Conservation (phyloP, 2,797 vertebrate genomes). For the Poeciliopsis infans region DNA sequence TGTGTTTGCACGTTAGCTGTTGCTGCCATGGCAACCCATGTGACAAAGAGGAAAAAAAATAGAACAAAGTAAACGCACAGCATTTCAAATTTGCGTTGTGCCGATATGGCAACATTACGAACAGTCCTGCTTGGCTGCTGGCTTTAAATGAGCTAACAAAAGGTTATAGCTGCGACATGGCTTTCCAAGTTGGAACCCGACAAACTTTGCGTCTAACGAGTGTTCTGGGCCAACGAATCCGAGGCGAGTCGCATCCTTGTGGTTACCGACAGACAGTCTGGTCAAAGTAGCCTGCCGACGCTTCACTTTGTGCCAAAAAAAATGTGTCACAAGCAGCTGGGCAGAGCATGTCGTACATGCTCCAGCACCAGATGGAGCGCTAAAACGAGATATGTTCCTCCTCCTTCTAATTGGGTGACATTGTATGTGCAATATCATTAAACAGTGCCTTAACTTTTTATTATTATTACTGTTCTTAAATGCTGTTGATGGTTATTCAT, state of each 20-base stretch:
- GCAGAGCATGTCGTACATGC: conserved; percentile 79
- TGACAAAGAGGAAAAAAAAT: conserved; percentile 14
- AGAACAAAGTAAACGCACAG: conserved; percentile 5
- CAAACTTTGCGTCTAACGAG: conserved; percentile 54
- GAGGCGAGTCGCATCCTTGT: conserved; percentile 55
- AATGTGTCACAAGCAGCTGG: conserved; percentile 88
- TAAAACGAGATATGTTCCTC: conserved; percentile 66
- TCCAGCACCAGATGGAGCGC: conserved; percentile 85
- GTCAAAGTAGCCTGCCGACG: conserved; percentile 66
- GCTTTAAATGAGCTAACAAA: conserved; percentile 10
- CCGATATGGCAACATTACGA: background rate
- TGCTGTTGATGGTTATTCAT: conserved; percentile 2
- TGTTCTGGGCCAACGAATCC: conserved; percentile 59
- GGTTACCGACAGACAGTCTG: conserved; percentile 69
- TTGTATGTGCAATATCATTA: conserved; percentile 8
- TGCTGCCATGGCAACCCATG: conserved; percentile 49
- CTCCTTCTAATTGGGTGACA: conserved; percentile 10
- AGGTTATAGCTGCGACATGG: conserved; percentile 11
- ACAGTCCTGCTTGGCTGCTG: background rate
- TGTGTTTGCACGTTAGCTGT: conserved; percentile 42
- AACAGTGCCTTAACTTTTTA: background rate
- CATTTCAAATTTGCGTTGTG: background rate
- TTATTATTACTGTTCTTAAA: background rate
- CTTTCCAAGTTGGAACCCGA: conserved; percentile 46
- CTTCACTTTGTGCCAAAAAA: conserved; percentile 78